Evolutionary conservation across 2,888 invertebrate genomes (phyloP), one percentile per base, ranked within the genome.

Genomic region (Nysson spinosus): DNA sequence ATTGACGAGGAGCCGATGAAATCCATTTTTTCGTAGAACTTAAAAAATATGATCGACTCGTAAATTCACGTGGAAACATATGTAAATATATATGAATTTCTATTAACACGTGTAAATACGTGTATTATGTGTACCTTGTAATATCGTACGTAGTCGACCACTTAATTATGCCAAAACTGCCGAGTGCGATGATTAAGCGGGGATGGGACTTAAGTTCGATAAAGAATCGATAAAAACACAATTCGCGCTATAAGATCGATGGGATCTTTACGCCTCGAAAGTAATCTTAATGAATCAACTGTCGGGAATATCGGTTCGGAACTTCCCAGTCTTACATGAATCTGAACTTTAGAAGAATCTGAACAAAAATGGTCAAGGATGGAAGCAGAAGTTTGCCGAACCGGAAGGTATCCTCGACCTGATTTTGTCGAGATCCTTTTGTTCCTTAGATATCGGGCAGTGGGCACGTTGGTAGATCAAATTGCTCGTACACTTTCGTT

Each of bases 131-230:
- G 16, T 14, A 19, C 17, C 34, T 64, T 7, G 7, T 39, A 39
- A 52, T 44, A 9, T 28, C 17, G 22, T 32, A 50, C 55, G 26
- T 42, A 37, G 22, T 32, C 24, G 34, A 60, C 20, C 52, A 17
- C 20, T 54, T 61, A 35, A 69, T 40, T 30, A 30, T 50, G 40
- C 28, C 32, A 44, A 57, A 43, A 20, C 43, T 22, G 42, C 22
- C 37, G 37, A 37, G 35, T n/a, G n/a, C n/a, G n/a, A n/a, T n/a
- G n/a, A n/a, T n/a, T n/a, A n/a, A n/a, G n/a, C n/a, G n/a, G n/a
- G n/a, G 30, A 30, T 50, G 57, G 35, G 58, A 26, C 54, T 32
- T 17, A 50, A 65, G 68, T 58, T 67, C 62, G 61, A 65, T 70
- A 52, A 20, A 34, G 61, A 24, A 42, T 50, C 42, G 60, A 46